Evolutionary conservation across 1,140 invertebrate genomes (phyloP).

Genomic region (Ceratoteleas bidentatus): DNA sequence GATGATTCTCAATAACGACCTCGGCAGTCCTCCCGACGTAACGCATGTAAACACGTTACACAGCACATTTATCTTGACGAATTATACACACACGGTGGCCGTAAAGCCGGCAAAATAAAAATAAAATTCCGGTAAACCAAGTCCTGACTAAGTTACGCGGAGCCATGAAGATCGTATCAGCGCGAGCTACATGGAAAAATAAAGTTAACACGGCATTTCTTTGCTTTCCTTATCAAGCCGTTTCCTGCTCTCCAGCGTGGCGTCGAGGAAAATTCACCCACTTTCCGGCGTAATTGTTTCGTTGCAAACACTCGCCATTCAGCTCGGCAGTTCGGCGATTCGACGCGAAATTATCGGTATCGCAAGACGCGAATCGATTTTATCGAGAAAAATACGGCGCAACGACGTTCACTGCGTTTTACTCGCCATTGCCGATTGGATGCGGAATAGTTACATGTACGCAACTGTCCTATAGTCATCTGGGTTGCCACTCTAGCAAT

Average conservation of each 20-base stretch:
- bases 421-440: slow-evolving; percentile 16
- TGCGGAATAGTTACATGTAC: slow-evolving; percentile 29
- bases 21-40: slow-evolving; percentile 13
- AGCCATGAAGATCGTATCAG: slow-evolving; percentile 45
- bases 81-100: slow-evolving; percentile 19
- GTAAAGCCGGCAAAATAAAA: slow-evolving; percentile 25
- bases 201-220: slow-evolving; percentile 35
- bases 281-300: slow-evolving; percentile 5
- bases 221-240: slow-evolving; percentile 30
- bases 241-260: slow-evolving; percentile 1
- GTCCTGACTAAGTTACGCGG: slow-evolving; percentile 36
- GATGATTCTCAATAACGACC: slow-evolving; percentile 9
- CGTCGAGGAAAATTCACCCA: not conserved
- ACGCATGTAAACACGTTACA: slow-evolving; percentile 29
- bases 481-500: slow-evolving; percentile 54
- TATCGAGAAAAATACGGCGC: slow-evolving; percentile 5
- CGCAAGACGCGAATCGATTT: not conserved
- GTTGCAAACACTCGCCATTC: not conserved
- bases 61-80: slow-evolving; percentile 38
- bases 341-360: not conserved
- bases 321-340: not conserved
- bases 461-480: slow-evolving; percentile 43
- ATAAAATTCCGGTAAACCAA: slow-evolving; percentile 37
- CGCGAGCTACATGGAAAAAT: slow-evolving; percentile 39
- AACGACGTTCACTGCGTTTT: slow-evolving; percentile 4